These are phyloP conservation scores for Myotis vivesi DNA, from an alignment of 2,797 vertebrate species.

Conservation along the genomic window DNA sequence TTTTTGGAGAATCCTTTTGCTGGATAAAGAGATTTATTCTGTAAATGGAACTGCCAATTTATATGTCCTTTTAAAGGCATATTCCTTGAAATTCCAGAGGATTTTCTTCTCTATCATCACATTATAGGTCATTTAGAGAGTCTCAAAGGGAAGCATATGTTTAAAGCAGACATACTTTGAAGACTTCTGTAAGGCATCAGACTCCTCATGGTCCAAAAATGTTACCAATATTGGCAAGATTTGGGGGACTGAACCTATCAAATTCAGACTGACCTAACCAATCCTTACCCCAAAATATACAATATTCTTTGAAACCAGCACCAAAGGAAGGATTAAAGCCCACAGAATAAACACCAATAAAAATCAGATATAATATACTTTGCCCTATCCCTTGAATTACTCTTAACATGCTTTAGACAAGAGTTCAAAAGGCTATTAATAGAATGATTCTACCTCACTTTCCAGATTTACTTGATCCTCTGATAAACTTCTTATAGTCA, in stretches of 20 bases:
- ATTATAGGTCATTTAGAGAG: background rate
- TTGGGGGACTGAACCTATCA: background rate
- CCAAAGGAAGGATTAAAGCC: background rate
- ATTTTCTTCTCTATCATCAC: background rate
- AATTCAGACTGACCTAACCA: background rate
- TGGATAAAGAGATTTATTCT: background rate
- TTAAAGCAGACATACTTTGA: constrained; percentile 2
- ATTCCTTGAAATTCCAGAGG: background rate
- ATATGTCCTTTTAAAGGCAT: background rate
- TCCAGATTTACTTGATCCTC: background rate
- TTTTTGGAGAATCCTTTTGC: constrained; percentile 11
- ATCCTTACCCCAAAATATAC: background rate
- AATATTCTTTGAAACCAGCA: background rate
- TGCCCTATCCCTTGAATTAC: background rate
- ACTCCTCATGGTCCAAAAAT: background rate
- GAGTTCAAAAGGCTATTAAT: background rate
- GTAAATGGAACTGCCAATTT: background rate
- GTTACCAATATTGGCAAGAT: background rate
- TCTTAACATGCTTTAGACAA: background rate
- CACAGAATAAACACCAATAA: background rate
- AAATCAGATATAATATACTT: background rate
- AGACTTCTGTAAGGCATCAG: background rate
- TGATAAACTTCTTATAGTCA: background rate
- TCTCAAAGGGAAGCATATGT: background rate
- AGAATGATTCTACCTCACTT: background rate